phyloP scores from a whole-genome alignment of 1,140 invertebrate species.

The Varroa destructor region DNA sequence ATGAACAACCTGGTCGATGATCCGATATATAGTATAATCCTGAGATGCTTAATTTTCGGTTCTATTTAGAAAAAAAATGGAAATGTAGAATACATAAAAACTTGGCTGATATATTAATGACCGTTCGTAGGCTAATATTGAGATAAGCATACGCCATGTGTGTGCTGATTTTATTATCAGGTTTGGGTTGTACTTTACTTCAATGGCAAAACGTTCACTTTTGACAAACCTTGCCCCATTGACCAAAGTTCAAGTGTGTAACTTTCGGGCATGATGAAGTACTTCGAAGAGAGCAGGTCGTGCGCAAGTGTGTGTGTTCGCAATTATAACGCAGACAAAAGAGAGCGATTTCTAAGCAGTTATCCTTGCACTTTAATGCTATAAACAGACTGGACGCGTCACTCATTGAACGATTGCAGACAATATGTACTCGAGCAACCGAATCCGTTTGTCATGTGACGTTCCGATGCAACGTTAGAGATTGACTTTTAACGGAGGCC shows the following conservation, averaged over 20 bases:
- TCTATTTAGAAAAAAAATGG: not conserved
- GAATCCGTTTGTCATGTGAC: constrained; percentile 9
- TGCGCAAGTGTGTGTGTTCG: too few relatives aligned
- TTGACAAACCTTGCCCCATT: too few relatives aligned
- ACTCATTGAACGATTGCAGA: not conserved
- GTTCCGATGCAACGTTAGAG: constrained; percentile 16
- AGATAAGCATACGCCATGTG: too few relatives aligned
- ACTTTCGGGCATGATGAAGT: too few relatives aligned
- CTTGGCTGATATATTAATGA: not conserved
- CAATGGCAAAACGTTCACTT: too few relatives aligned
- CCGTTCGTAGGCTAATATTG: too few relatives aligned
- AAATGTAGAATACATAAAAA: not conserved
- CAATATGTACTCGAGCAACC: not conserved
- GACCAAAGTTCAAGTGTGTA: too few relatives aligned
- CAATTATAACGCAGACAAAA: too few relatives aligned
- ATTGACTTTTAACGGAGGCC: constrained; percentile 6
- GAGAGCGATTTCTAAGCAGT: not conserved
- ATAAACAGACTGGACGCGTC: not conserved
- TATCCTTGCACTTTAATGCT: not conserved
- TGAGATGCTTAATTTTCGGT: not conserved
- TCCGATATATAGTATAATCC: not conserved
- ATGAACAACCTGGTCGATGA: not conserved
- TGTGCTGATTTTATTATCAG: too few relatives aligned
- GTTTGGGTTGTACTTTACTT: too few relatives aligned
- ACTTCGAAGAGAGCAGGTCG: too few relatives aligned